Conservation (phyloP, 2,113 vertebrate species). For the Ophiodon elongatus region DNA sequence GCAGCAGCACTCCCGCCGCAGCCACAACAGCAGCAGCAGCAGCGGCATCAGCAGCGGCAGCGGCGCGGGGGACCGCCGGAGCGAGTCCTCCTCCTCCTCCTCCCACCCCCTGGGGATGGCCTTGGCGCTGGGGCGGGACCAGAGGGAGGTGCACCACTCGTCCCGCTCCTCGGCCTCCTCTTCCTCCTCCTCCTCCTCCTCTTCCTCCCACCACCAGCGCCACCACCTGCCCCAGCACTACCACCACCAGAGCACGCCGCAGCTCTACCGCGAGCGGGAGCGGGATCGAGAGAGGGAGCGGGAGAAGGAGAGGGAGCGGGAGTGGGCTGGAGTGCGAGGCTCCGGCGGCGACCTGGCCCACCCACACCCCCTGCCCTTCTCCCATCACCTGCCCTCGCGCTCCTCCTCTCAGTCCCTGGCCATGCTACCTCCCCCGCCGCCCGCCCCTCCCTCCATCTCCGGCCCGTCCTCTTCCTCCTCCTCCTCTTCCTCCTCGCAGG, state of each 20-base stretch:
- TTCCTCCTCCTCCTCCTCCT: slow-evolving; percentile 85
- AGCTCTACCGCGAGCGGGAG: slow-evolving; percentile 84
- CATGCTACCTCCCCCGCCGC: slow-evolving; percentile 85
- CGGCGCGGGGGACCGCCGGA: slow-evolving; percentile 68
- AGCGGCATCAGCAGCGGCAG: slow-evolving; percentile 44
- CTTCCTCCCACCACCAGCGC: slow-evolving; percentile 81
- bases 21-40: slow-evolving; percentile 81
- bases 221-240: slow-evolving; percentile 85
- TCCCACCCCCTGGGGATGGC: slow-evolving; percentile 69
- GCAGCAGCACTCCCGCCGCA: slow-evolving; percentile 87
- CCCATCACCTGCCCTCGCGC: slow-evolving; percentile 86
- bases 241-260: slow-evolving; percentile 88
- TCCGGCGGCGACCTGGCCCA: slow-evolving; percentile 80
- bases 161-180: slow-evolving; percentile 82
- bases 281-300: slow-evolving; percentile 81
- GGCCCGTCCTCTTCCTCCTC: slow-evolving; percentile 82
- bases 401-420: slow-evolving; percentile 86
- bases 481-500: slow-evolving; percentile 83
- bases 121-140: slow-evolving; percentile 71
- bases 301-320: slow-evolving; percentile 84
- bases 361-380: slow-evolving; percentile 84
- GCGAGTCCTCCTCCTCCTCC: slow-evolving; percentile 75
- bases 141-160: slow-evolving; percentile 79
- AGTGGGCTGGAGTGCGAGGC: slow-evolving; percentile 81
- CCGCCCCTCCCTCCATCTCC: slow-evolving; percentile 80